These are phyloP conservation scores for Cladopsammia gracilis DNA, from an alignment of 64 coral and sea anemone genomes.

Conservation along the genomic window DNA sequence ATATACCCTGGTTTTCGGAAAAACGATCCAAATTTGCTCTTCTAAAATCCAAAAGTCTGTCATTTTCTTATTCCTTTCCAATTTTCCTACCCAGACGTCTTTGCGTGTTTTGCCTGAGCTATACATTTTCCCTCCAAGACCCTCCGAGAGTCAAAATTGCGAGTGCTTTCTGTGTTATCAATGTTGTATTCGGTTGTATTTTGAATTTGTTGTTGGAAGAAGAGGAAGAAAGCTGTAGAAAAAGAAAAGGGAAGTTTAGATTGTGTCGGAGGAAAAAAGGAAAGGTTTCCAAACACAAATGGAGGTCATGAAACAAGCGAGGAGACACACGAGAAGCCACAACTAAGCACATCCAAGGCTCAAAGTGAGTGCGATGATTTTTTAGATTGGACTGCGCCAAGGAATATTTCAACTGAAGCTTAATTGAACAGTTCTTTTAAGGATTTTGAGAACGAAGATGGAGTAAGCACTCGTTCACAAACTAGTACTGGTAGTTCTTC, in stretches of 20 bases:
- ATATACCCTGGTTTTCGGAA: neutral
- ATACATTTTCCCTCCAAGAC: neutral
- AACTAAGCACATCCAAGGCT: neutral
- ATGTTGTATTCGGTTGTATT: neutral
- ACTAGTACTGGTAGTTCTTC: too few species aligned
- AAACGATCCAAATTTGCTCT: neutral
- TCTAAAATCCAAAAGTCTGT: neutral
- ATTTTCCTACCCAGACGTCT: neutral
- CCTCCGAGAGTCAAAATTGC: neutral
- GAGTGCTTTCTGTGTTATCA: neutral
- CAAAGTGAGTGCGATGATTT: slow-evolving; percentile 5
- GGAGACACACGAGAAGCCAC: neutral
- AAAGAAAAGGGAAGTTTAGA: slow-evolving; percentile 6
- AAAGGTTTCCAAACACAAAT: neutral
- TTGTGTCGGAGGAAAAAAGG: neutral
- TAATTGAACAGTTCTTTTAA: neutral
- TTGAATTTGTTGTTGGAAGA: neutral
- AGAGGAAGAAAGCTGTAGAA: neutral
- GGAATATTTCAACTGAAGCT: neutral
- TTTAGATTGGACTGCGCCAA: slow-evolving; percentile 13
- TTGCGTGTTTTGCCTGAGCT: neutral
- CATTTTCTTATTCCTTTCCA: neutral
- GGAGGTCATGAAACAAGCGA: too few species aligned
- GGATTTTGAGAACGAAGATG: neutral
- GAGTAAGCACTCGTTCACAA: too few species aligned